These are phyloP conservation scores for Proteles cristata DNA, from an alignment of 2,113 vertebrate species.

Conservation along the genomic window DNA sequence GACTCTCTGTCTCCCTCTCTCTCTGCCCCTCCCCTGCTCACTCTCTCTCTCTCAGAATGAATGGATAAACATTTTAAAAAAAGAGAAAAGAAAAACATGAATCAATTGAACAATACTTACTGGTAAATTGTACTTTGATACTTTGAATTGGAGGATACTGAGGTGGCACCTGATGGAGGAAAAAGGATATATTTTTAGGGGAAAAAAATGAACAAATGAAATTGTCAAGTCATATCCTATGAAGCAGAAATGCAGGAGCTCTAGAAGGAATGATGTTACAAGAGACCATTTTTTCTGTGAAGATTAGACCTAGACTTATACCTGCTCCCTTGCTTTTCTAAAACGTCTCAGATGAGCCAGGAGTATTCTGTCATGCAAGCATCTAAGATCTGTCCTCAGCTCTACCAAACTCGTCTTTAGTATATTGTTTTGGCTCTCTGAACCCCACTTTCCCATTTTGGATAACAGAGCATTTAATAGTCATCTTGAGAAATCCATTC, in stretches of 20 bases:
- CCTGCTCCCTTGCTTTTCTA: background rate
- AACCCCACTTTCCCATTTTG: background rate
- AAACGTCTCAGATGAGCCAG: background rate
- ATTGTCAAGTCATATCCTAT: background rate
- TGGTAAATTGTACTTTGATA: constrained; percentile 47
- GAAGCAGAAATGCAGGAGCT: background rate
- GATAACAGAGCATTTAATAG: background rate
- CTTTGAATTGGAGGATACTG: constrained; percentile 59
- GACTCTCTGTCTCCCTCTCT: too few species aligned
- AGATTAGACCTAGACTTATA: background rate
- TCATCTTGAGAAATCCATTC: background rate
- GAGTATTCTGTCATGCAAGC: background rate
- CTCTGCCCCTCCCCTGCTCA: too few species aligned
- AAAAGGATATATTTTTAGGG: constrained; percentile 7
- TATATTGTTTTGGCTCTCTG: background rate
- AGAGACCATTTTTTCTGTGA: background rate
- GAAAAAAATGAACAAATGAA: background rate
- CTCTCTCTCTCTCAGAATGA: too few species aligned
- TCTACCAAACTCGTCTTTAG: background rate
- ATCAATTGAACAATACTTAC: constrained; percentile 67
- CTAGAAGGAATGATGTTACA: background rate
- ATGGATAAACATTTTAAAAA: too few species aligned
- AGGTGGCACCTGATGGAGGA: constrained; percentile 43
- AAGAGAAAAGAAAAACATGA: background rate
- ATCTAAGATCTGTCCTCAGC: background rate